phyloP scores from a whole-genome alignment of 2,797 vertebrate genomes.

The Lycodopsis pacificus region DNA sequence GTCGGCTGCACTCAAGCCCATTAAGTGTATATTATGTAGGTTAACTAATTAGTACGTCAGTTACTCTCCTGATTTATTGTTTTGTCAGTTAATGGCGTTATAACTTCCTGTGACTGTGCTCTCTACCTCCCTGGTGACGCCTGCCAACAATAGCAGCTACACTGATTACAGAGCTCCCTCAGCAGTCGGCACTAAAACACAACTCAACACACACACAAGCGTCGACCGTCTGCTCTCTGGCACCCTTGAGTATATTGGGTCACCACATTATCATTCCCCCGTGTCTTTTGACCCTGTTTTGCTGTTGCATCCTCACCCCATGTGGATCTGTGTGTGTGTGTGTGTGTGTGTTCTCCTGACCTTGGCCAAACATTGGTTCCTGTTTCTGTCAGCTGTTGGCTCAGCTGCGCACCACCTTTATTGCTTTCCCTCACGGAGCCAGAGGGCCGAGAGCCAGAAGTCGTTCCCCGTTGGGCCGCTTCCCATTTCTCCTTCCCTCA shows the following conservation, averaged over 20 bases:
- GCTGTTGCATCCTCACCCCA: slow-evolving; percentile 41
- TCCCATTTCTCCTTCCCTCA: slow-evolving; percentile 49
- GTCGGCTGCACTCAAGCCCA: not conserved
- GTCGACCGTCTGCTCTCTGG: slow-evolving; percentile 40
- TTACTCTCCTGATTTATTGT: not conserved
- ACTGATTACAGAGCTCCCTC: slow-evolving; percentile 21
- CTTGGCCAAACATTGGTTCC: slow-evolving; percentile 78
- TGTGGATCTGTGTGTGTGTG: slow-evolving; percentile 14
- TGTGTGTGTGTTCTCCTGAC: slow-evolving; percentile 58
- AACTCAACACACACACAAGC: slow-evolving; percentile 6
- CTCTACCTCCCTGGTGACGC: not conserved
- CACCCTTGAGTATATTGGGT: slow-evolving; percentile 36
- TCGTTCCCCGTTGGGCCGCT: slow-evolving; percentile 28
- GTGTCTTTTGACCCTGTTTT: slow-evolving; percentile 56
- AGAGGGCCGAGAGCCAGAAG: slow-evolving; percentile 67
- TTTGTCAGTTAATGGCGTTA: not conserved
- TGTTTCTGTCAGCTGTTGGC: slow-evolving; percentile 82
- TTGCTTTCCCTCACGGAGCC: slow-evolving; percentile 67
- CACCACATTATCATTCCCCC: slow-evolving; percentile 36
- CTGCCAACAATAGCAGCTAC: slow-evolving; percentile 51
- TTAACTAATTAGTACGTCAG: not conserved
- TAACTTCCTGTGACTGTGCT: no score
- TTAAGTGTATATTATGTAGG: not conserved
- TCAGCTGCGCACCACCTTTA: slow-evolving; percentile 75
- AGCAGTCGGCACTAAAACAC: slow-evolving; percentile 4